Evolutionary conservation across 2,113 vertebrate species (phyloP).

Genomic region (Epinephelus fuscoguttatus): DNA sequence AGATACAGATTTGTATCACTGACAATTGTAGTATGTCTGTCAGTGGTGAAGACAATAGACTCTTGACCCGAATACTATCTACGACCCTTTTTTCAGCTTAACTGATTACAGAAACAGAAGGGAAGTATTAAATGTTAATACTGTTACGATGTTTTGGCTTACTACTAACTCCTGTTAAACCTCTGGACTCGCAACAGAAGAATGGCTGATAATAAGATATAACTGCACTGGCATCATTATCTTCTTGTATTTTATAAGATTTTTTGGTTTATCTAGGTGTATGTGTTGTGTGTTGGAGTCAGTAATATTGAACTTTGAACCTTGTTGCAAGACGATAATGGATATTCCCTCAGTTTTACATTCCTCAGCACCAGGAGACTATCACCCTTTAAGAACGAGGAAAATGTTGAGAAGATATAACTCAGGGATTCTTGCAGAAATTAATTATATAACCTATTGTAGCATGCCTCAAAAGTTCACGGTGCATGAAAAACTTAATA

Average conservation of each 20-base stretch:
- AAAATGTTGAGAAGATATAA: constrained; percentile 62
- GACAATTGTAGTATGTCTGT: neutral
- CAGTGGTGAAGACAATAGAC: neutral
- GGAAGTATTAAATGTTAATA: neutral
- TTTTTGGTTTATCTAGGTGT: neutral
- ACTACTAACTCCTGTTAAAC: neutral
- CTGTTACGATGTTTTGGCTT: neutral
- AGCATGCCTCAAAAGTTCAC: constrained; percentile 95
- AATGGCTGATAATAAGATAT: neutral
- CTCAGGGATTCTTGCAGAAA: constrained; percentile 85
- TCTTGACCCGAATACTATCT: constrained; percentile 1
- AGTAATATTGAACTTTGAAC: constrained; percentile 56
- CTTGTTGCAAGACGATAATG: constrained; percentile 4
- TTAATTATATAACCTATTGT: constrained; percentile 90
- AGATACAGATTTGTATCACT: constrained; percentile 2
- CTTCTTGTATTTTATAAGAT: neutral
- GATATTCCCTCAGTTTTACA: constrained; percentile 43
- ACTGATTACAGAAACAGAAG: neutral
- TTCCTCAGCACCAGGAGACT: constrained; percentile 19
- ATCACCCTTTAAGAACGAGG: constrained; percentile 53
- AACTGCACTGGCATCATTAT: constrained; percentile 15
- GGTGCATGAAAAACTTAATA: constrained; percentile 94
- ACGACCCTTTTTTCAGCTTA: neutral
- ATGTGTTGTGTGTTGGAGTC: neutral
- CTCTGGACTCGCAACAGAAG: neutral